Percentiles rank a stretch among this genome's conserved stretches.
These are phyloP conservation scores for Hyposoter dolosus DNA, from an alignment of 2,888 invertebrate species.

Conservation along the genomic window DNA sequence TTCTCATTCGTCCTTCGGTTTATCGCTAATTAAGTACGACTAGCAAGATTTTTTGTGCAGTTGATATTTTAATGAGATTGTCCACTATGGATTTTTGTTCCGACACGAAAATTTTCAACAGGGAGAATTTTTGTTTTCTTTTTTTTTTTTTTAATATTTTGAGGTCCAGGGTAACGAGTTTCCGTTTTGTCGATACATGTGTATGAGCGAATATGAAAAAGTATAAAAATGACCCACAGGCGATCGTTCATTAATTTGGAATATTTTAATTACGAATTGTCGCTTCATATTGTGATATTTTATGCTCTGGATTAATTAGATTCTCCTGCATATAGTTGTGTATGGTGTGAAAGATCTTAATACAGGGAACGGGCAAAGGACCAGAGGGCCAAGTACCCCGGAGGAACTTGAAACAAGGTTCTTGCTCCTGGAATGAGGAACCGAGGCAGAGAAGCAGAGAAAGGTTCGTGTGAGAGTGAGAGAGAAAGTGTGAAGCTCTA, in stretches of 20 bases:
- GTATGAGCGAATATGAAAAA: not conserved
- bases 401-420: slow-evolving; percentile 44
- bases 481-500: slow-evolving; percentile 31
- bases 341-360: not conserved
- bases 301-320: slow-evolving; percentile 1
- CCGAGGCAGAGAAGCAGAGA: slow-evolving; percentile 18
- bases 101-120: not conserved
- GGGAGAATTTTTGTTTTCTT: not conserved
- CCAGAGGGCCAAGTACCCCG: slow-evolving; percentile 13
- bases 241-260: not conserved
- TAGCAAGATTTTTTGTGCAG: not conserved
- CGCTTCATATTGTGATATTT: not conserved
- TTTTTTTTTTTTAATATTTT: not conserved
- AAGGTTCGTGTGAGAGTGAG: not conserved
- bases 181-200: not conserved
- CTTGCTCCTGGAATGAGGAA: slow-evolving; percentile 43
- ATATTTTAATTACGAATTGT: not conserved
- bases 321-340: not conserved
- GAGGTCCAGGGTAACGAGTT: not conserved
- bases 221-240: no score
- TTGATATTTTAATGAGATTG: not conserved
- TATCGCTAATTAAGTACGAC: not conserved
- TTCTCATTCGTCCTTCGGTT: no score
- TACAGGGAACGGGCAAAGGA: slow-evolving; percentile 8
- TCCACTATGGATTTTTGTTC: not conserved